Evolutionary conservation across 2,797 vertebrate genomes (phyloP).

Genomic region (Tapera naevia): DNA sequence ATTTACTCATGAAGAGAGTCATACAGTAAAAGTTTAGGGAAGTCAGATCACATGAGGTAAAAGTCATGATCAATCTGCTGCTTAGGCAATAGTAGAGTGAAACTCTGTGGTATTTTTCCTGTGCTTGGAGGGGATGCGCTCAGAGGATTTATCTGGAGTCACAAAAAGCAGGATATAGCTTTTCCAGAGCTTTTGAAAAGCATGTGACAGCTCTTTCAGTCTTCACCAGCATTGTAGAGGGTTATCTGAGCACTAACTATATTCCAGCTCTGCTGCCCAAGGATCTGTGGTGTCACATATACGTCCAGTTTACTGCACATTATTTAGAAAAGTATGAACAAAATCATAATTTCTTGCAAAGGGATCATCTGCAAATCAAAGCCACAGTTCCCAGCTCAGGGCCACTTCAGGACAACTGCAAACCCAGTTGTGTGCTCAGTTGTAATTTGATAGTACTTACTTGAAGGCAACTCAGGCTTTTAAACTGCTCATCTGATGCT

Average conservation of each 20-base stretch:
- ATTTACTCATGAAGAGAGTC: neutral
- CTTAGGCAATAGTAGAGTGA: neutral
- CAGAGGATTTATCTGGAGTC: neutral
- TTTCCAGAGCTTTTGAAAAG: neutral
- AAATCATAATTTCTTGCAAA: neutral
- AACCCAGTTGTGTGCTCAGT: neutral
- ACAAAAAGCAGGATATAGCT: neutral
- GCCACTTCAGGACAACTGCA: neutral
- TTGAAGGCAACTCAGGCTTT: neutral
- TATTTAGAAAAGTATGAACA: neutral
- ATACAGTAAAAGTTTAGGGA: neutral
- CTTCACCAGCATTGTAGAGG: neutral
- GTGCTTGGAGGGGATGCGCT: neutral
- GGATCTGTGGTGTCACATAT: neutral
- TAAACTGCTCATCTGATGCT: fast-evolving
- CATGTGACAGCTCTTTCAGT: neutral
- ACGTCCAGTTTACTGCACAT: neutral
- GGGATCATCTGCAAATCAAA: neutral
- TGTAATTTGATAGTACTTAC: neutral
- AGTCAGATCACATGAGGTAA: neutral
- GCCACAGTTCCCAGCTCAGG: neutral
- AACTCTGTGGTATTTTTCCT: neutral
- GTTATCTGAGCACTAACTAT: neutral
- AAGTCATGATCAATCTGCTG: neutral
- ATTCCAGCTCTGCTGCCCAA: neutral